Conservation (phyloP, 2,113 vertebrate species). For the Notarius quadriscutis region DNA sequence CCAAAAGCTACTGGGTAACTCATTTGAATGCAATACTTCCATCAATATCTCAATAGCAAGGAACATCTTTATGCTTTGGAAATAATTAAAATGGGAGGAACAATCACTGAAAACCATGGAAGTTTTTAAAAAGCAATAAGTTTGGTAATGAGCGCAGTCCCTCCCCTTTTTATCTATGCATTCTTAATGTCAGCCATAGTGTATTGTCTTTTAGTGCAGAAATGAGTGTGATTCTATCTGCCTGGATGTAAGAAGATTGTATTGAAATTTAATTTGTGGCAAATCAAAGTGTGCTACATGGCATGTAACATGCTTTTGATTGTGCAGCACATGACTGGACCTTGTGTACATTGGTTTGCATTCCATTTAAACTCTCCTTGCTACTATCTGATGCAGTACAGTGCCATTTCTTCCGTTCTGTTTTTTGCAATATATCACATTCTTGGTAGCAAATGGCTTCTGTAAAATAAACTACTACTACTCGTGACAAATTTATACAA, state of each 20-base stretch:
- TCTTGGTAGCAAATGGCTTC: constrained; percentile 27
- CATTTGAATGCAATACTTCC: constrained; percentile 77
- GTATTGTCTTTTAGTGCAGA: constrained; percentile 68
- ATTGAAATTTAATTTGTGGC: constrained; percentile 59
- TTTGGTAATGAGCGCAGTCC: constrained; percentile 68
- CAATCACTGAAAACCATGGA: constrained; percentile 62
- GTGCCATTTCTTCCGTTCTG: constrained; percentile 27
- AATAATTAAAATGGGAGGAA: constrained; percentile 66
- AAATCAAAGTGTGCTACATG: constrained; percentile 40
- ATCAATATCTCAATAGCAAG: constrained; percentile 66
- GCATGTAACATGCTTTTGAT: constrained; percentile 33
- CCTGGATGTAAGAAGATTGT: constrained; percentile 57
- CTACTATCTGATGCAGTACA: constrained; percentile 33
- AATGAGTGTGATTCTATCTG: constrained; percentile 57
- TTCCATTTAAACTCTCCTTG: constrained; percentile 39
- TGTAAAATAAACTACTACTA: constrained; percentile 17
- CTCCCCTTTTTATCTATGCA: constrained; percentile 76
- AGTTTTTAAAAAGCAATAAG: constrained; percentile 76
- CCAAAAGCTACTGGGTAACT: constrained; percentile 63
- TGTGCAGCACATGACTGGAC: constrained; percentile 37
- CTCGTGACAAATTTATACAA: constrained; percentile 15
- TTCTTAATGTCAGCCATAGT: constrained; percentile 73
- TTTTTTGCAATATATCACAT: constrained; percentile 44
- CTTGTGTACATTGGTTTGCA: constrained; percentile 48
- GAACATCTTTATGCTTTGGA: constrained; percentile 70